Evolutionary conservation across 2,113 vertebrate species (phyloP), one percentile per base, ranked within the genome.

Genomic region (Chaetura pelagica): DNA sequence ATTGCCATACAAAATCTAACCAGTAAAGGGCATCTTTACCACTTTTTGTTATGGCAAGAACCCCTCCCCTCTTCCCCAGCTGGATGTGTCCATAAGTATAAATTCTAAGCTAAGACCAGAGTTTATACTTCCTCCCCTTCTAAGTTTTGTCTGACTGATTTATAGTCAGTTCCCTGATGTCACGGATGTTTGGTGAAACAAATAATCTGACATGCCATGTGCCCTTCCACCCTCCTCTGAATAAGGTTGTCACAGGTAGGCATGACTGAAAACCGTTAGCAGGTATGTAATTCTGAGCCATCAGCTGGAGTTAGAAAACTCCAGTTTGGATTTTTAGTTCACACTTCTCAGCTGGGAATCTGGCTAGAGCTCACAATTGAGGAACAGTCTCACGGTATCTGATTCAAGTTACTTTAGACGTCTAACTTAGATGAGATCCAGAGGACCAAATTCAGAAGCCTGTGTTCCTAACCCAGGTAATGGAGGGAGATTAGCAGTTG

Each of bases 11-110:
- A 96, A 97, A 95, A 93, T 54, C 82, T 59, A 52, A 17, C 49
- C 89, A 81, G 87, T 94, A 77, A 95, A 89, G 92, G 82, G 15
- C 74, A 94, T 63, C 91, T 96, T 92, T 94, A 95, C 92, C 76
- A 63, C 42, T 68, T 72, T 72, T 96, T 97, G 95, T 97, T 81
- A 97, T 97, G 94, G 97, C 97, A 96, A 97, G 83, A 95, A 46
- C 63, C 77, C 42, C 19, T 52, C 20, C 67, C 58, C 30, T 18
- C 48, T 85, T 75, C 44, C 74, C 57, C 62, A 82, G 2, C 2
- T 84, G 59, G 81, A 67, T 95, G 87, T 97, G 92, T 97, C 78
- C 88, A 51, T 68, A 89, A 92, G 85, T 95, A 92, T 92, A 93
- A 95, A 96, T 96, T 83, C 93, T 96, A 61, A 87, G 38, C 83